Percentiles rank a stretch among this genome's conserved stretches.
phyloP scores from a whole-genome alignment of 2,888 invertebrate genomes.

The Cotesia congregata region DNA sequence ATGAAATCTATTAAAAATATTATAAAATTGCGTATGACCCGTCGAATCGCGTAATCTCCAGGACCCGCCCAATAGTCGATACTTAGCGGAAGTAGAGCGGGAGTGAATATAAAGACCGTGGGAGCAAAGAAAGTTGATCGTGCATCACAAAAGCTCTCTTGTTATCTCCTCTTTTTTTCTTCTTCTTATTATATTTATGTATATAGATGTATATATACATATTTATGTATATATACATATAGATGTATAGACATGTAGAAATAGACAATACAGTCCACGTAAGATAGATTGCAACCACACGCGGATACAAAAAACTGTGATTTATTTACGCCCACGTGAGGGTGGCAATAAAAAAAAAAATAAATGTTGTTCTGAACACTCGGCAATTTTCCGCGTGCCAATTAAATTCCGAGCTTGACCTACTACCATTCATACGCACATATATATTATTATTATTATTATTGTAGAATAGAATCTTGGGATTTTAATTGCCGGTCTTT shows the following conservation, averaged over 20 bases:
- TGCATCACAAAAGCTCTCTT: neutral
- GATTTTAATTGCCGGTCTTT: neutral
- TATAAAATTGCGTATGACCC: neutral
- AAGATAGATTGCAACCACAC: slow-evolving; percentile 39
- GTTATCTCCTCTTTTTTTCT: neutral
- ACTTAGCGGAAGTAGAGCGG: slow-evolving; percentile 15
- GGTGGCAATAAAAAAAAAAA: slow-evolving; percentile 31
- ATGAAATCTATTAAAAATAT: neutral
- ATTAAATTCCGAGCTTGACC: slow-evolving; percentile 56
- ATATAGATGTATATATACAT: neutral
- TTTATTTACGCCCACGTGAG: neutral
- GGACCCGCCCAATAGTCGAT: slow-evolving; percentile 32
- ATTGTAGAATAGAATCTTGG: neutral
- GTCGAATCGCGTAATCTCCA: slow-evolving; percentile 14
- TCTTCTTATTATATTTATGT: neutral
- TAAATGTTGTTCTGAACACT: slow-evolving; percentile 42
- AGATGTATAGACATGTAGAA: no score
- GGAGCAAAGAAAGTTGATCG: neutral
- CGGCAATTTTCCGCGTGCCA: slow-evolving; percentile 60
- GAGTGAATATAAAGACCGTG: neutral
- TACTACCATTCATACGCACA: slow-evolving; percentile 38
- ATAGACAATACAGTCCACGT: neutral
- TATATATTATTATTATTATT: slow-evolving; percentile 32
- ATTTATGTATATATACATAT: neutral
- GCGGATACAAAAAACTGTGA: slow-evolving; percentile 37